phyloP scores from a whole-genome alignment of 2,113 vertebrate species.

The Rhea americana region DNA sequence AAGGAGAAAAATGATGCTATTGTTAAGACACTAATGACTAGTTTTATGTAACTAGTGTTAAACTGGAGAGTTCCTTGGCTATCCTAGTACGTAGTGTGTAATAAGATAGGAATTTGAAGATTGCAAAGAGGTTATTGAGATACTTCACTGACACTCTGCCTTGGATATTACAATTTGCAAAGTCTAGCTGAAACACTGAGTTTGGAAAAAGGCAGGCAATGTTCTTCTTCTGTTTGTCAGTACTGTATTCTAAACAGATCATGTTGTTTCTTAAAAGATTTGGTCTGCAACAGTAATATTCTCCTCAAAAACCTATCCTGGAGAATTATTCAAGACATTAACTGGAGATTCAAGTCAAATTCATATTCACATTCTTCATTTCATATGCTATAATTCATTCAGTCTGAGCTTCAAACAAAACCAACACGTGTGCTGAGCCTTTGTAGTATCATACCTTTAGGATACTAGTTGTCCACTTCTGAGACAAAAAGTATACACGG shows the following conservation, averaged over 20 bases:
- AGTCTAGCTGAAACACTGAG: background rate
- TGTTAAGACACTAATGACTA: background rate
- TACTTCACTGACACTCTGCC: background rate
- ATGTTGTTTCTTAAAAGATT: background rate
- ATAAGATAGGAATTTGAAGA: constrained; percentile 10
- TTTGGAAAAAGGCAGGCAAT: background rate
- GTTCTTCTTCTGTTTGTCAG: background rate
- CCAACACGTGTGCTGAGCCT: background rate
- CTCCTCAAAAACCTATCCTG: background rate
- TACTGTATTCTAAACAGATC: background rate
- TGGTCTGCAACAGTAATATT: background rate
- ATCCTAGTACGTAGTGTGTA: background rate
- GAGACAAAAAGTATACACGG: background rate
- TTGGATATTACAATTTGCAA: background rate
- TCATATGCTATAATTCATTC: background rate
- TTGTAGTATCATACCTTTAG: background rate
- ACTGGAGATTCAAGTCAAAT: background rate
- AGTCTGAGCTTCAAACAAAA: background rate
- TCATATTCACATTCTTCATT: background rate
- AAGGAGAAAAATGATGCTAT: background rate
- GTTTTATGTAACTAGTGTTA: background rate
- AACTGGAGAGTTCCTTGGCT: background rate
- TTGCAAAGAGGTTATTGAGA: background rate
- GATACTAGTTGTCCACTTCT: background rate
- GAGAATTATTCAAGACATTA: background rate